Percentiles rank a stretch among this genome's conserved stretches.
phyloP scores from a whole-genome alignment of 2,888 invertebrate species.

The Drosophila setosimentum region DNA sequence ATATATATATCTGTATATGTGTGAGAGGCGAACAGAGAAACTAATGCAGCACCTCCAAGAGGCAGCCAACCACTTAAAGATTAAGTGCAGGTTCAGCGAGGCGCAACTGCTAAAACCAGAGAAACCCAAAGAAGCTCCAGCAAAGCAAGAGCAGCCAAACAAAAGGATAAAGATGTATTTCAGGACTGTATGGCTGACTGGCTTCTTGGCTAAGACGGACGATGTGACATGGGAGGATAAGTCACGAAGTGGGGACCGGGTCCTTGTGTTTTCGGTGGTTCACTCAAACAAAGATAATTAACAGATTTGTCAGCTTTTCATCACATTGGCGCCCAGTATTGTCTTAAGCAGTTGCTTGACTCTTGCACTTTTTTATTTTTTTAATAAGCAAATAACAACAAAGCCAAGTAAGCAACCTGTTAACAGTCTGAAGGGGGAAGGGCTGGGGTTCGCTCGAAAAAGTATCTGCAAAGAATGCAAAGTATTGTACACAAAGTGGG shows the following conservation, averaged over 20 bases:
- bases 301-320: conserved; percentile 82
- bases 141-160: conserved; percentile 14
- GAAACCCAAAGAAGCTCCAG: conserved; percentile 11
- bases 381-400: conserved; percentile 28
- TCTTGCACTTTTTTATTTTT: conserved; percentile 70
- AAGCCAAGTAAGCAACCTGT: conserved; percentile 26
- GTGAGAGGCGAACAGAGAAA: conserved; percentile 9
- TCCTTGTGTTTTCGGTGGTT: conserved; percentile 39
- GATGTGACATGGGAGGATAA: neutral
- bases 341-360: conserved; percentile 76
- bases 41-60: conserved; percentile 68
- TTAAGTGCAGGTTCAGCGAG: conserved; percentile 76
- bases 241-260: neutral
- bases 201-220: conserved; percentile 9
- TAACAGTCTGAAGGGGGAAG: neutral
- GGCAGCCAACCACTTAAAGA: conserved; percentile 78
- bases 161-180: conserved; percentile 38
- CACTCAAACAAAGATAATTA: conserved; percentile 80
- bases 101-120: conserved; percentile 55
- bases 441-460: conserved; percentile 4
- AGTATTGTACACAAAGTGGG: conserved; percentile 51
- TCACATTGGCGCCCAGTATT: conserved; percentile 67
- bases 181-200: conserved; percentile 21
- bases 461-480: conserved; percentile 55
- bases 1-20: neutral